phyloP scores from a whole-genome alignment of 2,888 invertebrate genomes.

The Nasonovia ribisnigri region DNA sequence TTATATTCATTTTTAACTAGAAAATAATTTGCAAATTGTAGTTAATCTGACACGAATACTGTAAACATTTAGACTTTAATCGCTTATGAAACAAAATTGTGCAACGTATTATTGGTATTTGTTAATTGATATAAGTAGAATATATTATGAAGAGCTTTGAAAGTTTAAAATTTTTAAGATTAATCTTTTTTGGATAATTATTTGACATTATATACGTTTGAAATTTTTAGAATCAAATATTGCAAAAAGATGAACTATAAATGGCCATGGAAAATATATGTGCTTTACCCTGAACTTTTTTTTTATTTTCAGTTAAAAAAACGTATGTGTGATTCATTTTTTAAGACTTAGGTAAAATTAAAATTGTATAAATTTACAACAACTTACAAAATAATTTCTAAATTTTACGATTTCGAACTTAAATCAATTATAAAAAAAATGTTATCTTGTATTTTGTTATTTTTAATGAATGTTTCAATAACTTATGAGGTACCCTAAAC shows the following conservation, averaged over 20 bases:
- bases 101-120: too few species aligned
- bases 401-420: neutral
- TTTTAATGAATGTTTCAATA: neutral
- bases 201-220: too few species aligned
- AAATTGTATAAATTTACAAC: neutral
- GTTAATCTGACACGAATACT: neutral
- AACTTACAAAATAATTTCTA: neutral
- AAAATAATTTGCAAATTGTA: neutral
- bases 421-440: neutral
- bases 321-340: neutral
- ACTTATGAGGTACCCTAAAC: too few species aligned
- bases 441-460: neutral
- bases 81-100: too few species aligned
- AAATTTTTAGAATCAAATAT: too few species aligned
- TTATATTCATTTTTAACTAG: neutral
- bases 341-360: neutral
- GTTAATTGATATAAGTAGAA: too few species aligned
- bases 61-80: neutral
- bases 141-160: too few species aligned
- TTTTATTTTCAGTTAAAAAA: neutral
- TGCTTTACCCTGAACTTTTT: neutral
- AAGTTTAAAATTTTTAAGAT: too few species aligned
- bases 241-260: too few species aligned
- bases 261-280: too few species aligned
- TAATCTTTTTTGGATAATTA: too few species aligned